Evolutionary conservation across 2,888 invertebrate genomes (phyloP).

Genomic region (Ectropis crepuscularia): DNA sequence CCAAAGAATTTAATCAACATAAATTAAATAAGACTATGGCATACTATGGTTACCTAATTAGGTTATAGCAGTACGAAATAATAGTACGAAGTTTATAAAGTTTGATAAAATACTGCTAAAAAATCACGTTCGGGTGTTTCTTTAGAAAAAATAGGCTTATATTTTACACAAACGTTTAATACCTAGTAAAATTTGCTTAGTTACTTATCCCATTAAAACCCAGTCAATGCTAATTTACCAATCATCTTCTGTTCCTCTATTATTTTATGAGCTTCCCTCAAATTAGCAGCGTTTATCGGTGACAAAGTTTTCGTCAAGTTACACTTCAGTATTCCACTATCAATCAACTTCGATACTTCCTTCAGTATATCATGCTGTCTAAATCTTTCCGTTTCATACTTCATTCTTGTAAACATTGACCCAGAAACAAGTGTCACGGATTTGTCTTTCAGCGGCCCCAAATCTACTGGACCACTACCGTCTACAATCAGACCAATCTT

Average conservation of each 20-base stretch:
- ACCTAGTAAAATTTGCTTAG: no score
- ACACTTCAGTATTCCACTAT: conserved; percentile 59
- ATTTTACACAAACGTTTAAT: no score
- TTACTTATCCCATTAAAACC: conserved; percentile 49
- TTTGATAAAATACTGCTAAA: no score
- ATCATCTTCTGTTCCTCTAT: conserved; percentile 66
- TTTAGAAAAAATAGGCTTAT: no score
- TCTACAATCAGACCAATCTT: conserved; percentile 73
- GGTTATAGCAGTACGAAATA: no score
- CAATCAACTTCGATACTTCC: conserved; percentile 64
- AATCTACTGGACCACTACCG: conserved; percentile 63
- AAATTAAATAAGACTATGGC: no score
- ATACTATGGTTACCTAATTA: no score
- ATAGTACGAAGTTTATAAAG: no score
- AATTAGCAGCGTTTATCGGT: conserved; percentile 71
- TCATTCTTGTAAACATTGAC: conserved; percentile 70
- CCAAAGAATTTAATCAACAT: no score
- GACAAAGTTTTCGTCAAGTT: conserved; percentile 66
- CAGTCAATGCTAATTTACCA: conserved; percentile 70
- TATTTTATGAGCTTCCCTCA: conserved; percentile 68
- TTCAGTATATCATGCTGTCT: conserved; percentile 65
- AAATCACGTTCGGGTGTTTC: no score
- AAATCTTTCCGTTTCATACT: conserved; percentile 68
- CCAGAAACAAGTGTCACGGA: conserved; percentile 69
- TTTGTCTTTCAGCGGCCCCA: conserved; percentile 67